Percentiles rank a stretch among this genome's conserved stretches.
phyloP scores from a whole-genome alignment of 2,113 vertebrate genomes.

The Urocolius indicus region DNA sequence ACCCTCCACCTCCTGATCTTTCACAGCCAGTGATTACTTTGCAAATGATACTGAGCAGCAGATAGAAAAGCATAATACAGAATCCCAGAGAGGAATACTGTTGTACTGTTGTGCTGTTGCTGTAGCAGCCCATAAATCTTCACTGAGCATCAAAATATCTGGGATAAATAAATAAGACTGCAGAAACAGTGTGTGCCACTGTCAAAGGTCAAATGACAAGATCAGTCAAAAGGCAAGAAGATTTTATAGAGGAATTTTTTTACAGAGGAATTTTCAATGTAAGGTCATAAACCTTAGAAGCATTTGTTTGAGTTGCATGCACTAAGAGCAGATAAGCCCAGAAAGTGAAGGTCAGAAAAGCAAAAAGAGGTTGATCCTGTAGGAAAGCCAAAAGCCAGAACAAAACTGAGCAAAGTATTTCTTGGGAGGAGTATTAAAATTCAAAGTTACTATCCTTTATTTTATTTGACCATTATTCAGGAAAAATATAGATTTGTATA shows the following conservation, averaged over 20 bases:
- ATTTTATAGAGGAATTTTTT: neutral
- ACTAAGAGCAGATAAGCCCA: neutral
- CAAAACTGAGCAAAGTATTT: neutral
- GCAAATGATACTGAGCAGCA: neutral
- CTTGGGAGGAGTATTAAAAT: neutral
- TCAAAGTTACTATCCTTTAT: neutral
- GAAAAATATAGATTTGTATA: neutral
- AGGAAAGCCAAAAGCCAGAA: neutral
- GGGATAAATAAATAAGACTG: neutral
- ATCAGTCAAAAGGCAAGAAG: neutral
- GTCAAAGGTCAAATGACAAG: neutral
- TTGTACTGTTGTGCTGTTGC: too few species aligned
- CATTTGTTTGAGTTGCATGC: neutral
- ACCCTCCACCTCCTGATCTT: neutral
- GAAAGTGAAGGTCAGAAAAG: neutral
- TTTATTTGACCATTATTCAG: neutral
- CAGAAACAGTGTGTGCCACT: neutral
- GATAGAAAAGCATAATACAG: neutral
- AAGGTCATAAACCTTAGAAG: neutral
- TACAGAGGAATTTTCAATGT: neutral
- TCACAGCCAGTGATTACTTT: neutral
- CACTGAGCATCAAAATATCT: neutral
- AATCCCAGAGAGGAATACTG: neutral
- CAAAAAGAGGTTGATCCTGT: neutral
- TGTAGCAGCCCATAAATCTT: neutral